Evolutionary conservation across 2,113 vertebrate species (phyloP).

Genomic region (Chloroceryle aenea): DNA sequence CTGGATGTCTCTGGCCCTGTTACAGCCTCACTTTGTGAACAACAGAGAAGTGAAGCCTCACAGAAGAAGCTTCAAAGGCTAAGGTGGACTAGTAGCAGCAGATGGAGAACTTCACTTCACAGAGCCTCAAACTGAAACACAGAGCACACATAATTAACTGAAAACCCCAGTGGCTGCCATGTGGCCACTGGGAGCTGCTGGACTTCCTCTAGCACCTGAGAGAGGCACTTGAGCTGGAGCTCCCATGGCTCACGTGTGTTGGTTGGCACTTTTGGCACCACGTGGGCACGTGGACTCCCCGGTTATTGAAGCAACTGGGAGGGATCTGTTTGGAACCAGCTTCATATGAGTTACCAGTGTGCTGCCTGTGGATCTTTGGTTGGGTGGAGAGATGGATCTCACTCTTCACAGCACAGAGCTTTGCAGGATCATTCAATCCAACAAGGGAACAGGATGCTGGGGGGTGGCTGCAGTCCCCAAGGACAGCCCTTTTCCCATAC

Average conservation of each 20-base stretch:
- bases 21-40: neutral
- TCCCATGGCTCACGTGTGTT: neutral
- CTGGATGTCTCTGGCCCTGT: neutral
- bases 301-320: neutral
- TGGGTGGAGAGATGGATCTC: neutral
- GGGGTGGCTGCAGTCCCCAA: neutral
- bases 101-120: neutral
- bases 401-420: neutral
- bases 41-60: neutral
- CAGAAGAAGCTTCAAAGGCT: neutral
- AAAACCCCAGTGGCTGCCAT: neutral
- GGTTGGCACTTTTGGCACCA: neutral
- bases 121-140: neutral
- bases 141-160: neutral
- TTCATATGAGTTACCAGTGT: neutral
- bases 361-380: accelerated
- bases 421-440: neutral
- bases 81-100: neutral
- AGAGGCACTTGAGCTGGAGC: neutral
- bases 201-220: neutral
- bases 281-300: accelerated
- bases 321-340: neutral
- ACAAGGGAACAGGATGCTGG: neutral
- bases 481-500: neutral
- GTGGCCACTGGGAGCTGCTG: neutral